Evolutionary conservation across 2,888 invertebrate species (phyloP), one percentile per base, ranked within the genome.

Genomic region (Aethes cnicana): DNA sequence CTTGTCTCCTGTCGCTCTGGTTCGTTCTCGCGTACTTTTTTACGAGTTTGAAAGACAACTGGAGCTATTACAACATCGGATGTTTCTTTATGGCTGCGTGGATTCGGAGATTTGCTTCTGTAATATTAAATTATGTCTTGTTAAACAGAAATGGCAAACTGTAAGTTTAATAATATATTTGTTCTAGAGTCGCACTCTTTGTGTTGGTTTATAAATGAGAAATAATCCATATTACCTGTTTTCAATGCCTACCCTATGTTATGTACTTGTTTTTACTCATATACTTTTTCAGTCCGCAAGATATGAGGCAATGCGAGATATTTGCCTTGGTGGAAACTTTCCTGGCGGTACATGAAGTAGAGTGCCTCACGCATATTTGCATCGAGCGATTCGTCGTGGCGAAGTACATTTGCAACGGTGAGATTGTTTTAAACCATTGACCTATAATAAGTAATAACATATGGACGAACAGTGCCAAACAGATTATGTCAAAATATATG

Each of bases 351-450:
- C 81, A 83, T 52, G 90, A 90, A 72, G 77, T 90, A 33, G 84
- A 86, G 63, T 76, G 80, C 50, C 66, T 91, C 11, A 82, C 90
- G 1, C 77, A 89, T 47, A 69, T 90, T 20, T 86, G 88, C 57
- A 78, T 91, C 39, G 90, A 91, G 63, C 75, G 91, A 69, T 88
- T 84, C 59, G 78, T 90, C 7, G 63, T 83, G 5, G 77, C 83
- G 4, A 83, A 83, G 64, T 84, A 84, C 56, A 70, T 69, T 11
- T 70, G 69, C 37, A 77, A 83, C 54, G 88, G 91, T 90, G 76
- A 68, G 63, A 63, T 14, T 16, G 7, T 5, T 28, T 9, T 21
- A 9, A 12, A 20, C 17, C 1, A 20, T 3, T n/a, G n/a, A n/a
- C n/a, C n/a, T n/a, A n/a, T n/a, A n/a, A n/a, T n/a, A n/a, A n/a